A percentile compares a stretch with the other conserved stretches of the same genome.
phyloP scores from a whole-genome alignment of 2,888 invertebrate species.

The Phengaris alcon region DNA sequence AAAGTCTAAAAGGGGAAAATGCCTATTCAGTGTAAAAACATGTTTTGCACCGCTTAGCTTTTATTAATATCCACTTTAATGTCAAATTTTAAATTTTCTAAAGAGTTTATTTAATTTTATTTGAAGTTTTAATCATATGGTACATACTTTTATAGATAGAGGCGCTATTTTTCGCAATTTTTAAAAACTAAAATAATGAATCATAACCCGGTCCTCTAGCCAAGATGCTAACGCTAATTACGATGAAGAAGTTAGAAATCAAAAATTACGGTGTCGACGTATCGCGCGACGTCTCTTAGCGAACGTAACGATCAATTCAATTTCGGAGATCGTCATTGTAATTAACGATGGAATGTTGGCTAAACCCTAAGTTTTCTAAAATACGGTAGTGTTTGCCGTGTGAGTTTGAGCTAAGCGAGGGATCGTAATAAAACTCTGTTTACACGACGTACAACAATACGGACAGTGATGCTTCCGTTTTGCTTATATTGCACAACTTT shows the following conservation, averaged over 20 bases:
- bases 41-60: constrained; percentile 31
- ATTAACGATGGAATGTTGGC: no score
- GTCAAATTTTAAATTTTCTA: no score
- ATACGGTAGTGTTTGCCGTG: background rate
- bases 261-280: no score
- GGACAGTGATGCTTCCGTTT: constrained; percentile 4
- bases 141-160: no score
- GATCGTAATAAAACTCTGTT: constrained; percentile 9
- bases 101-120: background rate
- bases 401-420: constrained; percentile 12
- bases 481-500: constrained; percentile 6
- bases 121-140: background rate
- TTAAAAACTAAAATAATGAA: background rate
- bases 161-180: no score
- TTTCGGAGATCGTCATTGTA: no score
- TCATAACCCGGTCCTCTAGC: background rate
- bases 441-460: constrained; percentile 10
- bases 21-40: constrained; percentile 20
- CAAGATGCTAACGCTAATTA: background rate
- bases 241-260: no score
- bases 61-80: no score
- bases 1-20: constrained; percentile 24
- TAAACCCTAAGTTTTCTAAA: background rate
- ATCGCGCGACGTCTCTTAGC: no score
- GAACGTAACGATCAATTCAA: no score